Evolutionary conservation across 2,113 vertebrate species (phyloP), one percentile per base, ranked within the genome.

Genomic region (Chloropsis hardwickii): DNA sequence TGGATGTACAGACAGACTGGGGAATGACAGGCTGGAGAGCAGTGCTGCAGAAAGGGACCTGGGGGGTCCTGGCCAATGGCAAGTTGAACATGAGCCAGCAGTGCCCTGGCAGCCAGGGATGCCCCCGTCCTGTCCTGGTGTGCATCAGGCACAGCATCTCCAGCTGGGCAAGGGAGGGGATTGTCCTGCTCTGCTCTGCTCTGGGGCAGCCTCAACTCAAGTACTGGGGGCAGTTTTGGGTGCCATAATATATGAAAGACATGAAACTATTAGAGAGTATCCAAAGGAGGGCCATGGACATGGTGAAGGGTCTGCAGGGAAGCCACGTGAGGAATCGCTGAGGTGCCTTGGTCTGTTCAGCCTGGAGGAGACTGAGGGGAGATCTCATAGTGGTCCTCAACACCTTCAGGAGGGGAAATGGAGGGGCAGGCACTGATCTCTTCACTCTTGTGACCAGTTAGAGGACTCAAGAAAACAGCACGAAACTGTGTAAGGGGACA

Each of bases 31-130:
- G 2, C 2, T 9, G 82, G 16, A 42, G 14, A n/a, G 13, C 13
- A 42, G 35, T 1, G 3, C 40, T 3, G 6, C 1, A 1, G 35
- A 47, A 35, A 57, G 25, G 20, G 25, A 4, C 9, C 11, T 56
- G 35, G 3, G 3, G 5, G 2, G 1, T 31, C 16, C 40, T 35
- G 35, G 31, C 35, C 1, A 0, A 0, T 6, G 17, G 1, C 1
- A 4, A 48, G 21, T 0, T 71, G 21, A 12, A 7, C 3, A 4
- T 4, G 42, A 64, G 14, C 1, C 31, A 80, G 50, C 76, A 48
- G 66, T 31, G 57, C 48, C 40, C 74, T 48, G 57, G 42, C 29
- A 71, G n/a, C n/a, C 74, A 64, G 57, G 37, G 37, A 37, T 37
- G 37, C 10, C 37, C 37, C 37, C 10, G 37, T 37, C 37, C 37